Evolutionary conservation across 2,797 vertebrate genomes (phyloP), one percentile per base, ranked within the genome.

Genomic region (Anguilla megastoma): DNA sequence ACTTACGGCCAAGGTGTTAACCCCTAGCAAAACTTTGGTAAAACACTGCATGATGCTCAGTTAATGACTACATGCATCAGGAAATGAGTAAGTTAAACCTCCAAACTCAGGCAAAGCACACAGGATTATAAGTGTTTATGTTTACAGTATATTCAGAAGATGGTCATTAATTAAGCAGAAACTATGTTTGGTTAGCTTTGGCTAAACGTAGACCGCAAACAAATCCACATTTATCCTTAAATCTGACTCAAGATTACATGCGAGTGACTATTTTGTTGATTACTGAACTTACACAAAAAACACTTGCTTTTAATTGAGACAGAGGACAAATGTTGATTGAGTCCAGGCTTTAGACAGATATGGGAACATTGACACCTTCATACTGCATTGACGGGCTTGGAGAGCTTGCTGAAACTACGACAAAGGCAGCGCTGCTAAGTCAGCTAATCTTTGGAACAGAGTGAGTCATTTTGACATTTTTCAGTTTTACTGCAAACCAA

Each of bases 351-450:
- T 33, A 33, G 0, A 76, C 27, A 30, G 52, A 84, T 33, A 24
- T n/a, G 50, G 41, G 30, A 60, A 60, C 85, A 88, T 66, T 24
- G 58, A 54, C n/a, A 24, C 85, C 18, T 84, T 5, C 80, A 87
- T 52, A 76, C 85, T 33, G 30, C 76, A 7, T 83, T n/a, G 27
- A 36, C 12, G 45, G 87, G 41, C 80, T 85, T 16, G 69, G 88
- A 84, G 86, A 50, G 76, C 18, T 50, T 50, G 79, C 86, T 86
- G 8, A 87, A 87, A 87, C n/a, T 41, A 71, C n/a, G 71, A 63
- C 86, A 71, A 88, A 86, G 18, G 60, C 87, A 69, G 66, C 16
- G n/a, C 63, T 27, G 45, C 60, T 50, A 52, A 74, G 85, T 84
- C 86, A 85, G 71, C 30, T 74, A 74, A 76, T 85, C 21, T 58